Evolutionary conservation across 2,113 vertebrate genomes (phyloP), one percentile per base, ranked within the genome.

Genomic region (Xiphias gladius): DNA sequence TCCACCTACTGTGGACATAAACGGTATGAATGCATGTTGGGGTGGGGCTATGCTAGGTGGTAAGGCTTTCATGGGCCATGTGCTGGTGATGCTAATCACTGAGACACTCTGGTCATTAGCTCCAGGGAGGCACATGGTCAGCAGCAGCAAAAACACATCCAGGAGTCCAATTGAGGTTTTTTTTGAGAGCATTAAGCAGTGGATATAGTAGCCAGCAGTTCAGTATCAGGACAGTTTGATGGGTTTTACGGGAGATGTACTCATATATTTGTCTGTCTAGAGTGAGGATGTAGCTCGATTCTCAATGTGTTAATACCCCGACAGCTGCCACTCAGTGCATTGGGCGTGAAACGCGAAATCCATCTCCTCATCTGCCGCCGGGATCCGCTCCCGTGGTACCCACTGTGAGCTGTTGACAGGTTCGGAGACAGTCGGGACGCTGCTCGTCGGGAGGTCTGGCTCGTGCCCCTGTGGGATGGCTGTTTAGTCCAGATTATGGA

Each of bases 281-380:
- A 46, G 14, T 28, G 28, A 66, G 59, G 32, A 22, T 39, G 52
- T 16, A 73, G 66, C 64, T 74, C 10, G 0, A 43, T 28, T 22
- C 50, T 30, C 5, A 5, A 0, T 16, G 64, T 26, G 78, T 80
- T 73, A 8, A 82, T 70, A 55, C 77, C 1, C 63, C 5, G 78
- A 87, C 82, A 88, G 87, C 84, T 90, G 89, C 82, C 66, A 43
- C 35, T 89, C 74, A 69, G 76, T 43, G 77, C 55, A 65, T 2
- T 70, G 0, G 0, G 73, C 84, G 55, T 72, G 67, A 87, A 84
- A 88, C 46, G 0, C 69, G 54, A 81, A 88, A 85, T 32, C 82
- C 74, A 32, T 64, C 63, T 46, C 67, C 62, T 91, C 61, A 68
- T 81, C 80, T 86, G 50, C 69, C 7, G 71, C 65, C 76, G 71